Evolutionary conservation across 2,113 vertebrate genomes (phyloP).

Genomic region (Ptyas mucosa): DNA sequence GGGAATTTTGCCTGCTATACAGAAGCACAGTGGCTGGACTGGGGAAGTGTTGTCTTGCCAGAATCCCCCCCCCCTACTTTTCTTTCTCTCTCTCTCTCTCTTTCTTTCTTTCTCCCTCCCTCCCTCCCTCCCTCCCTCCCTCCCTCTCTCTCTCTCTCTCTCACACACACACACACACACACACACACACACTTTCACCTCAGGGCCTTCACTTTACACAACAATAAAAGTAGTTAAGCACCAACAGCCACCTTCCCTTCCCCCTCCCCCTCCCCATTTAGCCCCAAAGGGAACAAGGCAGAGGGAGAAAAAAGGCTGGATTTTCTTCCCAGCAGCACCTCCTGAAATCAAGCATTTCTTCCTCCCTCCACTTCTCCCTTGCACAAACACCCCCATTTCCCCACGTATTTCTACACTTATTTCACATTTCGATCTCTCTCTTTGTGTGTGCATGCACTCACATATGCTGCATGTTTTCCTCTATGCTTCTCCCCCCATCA

Average conservation of each 20-base stretch:
- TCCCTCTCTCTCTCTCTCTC: neutral
- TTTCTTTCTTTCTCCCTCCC: neutral
- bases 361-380: neutral
- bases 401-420: neutral
- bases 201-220: constrained; percentile 6
- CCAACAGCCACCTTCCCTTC: neutral
- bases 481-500: neutral
- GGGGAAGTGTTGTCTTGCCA: neutral
- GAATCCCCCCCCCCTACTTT: neutral
- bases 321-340: neutral
- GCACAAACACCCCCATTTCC: neutral
- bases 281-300: neutral
- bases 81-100: neutral
- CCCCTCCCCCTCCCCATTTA: neutral
- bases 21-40: neutral
- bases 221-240: constrained; percentile 17
- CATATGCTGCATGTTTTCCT: neutral
- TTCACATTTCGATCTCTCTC: too few species aligned
- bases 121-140: neutral
- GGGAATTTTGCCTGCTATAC: neutral
- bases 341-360: neutral
- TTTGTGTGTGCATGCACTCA: neutral
- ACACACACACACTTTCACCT: neutral
- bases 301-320: neutral
- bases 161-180: neutral